Evolutionary conservation across 2,797 vertebrate genomes (phyloP), one percentile per base, ranked within the genome.

Genomic region (Thalassophryne amazonica): DNA sequence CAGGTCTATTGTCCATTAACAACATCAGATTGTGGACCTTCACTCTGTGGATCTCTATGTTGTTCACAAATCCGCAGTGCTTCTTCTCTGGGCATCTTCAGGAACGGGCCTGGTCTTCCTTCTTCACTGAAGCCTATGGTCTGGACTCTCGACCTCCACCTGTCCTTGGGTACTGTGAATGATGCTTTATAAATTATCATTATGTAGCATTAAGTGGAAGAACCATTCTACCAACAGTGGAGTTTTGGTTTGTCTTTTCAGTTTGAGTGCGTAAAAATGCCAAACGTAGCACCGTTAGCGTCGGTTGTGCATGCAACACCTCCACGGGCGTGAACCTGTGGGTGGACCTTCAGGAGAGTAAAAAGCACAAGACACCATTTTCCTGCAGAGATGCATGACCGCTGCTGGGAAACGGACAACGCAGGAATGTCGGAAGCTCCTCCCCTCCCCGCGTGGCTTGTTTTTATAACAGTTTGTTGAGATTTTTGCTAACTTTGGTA

Each of bases 401-500:
- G 81, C n/a, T n/a, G 88, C 87, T 76, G 91, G 89, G 88, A 89
- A 65, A n/a, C 58, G n/a, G 62, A 1, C 9, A 3, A 35, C 45
- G 50, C 86, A 79, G 84, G 89, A 78, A 75, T 88, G 88, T 85
- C 69, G 9, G 30, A 45, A 68, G 81, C 84, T 84, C 83, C 75
- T 7, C 75, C 85, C 8, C 4, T 12, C 10, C 9, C 16, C 22
- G 6, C 5, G 6, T 16, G 16, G 84, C 91, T 88, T 67, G 70
- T 70, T 93, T 95, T 95, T 95, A 92, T 96, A 94, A 91, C 81
- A 85, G 91, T 94, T 93, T 93, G 89, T 91, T 78, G 83, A 94
- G 86, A 91, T 94, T 97, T n/a, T 97, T 96, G 91, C 91, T 90
- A 93, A 89, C 93, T 95, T 96, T 96, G 90, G 81, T 94, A 92